A percentile compares a stretch with the other conserved stretches of the same genome.
Conservation (phyloP, 2,113 vertebrate genomes). For the Laticauda colubrina region DNA sequence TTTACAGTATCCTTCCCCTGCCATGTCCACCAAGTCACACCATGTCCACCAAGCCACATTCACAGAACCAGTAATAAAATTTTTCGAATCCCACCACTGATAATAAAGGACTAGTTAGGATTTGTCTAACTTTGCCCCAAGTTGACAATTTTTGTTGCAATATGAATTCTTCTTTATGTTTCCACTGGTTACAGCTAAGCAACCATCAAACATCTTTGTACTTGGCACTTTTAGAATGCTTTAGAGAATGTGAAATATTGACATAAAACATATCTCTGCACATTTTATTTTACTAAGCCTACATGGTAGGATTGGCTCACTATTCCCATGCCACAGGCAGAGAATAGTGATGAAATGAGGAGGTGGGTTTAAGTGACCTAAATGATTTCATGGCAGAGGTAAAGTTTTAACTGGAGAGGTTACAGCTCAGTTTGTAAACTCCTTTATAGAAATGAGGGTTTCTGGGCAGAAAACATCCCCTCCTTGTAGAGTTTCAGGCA, state of each 20-base stretch:
- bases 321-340: not conserved
- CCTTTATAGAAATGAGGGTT: not conserved
- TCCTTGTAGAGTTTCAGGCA: slow-evolving; percentile 7
- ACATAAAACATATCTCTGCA: not conserved
- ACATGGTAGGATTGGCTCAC: not conserved
- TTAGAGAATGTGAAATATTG: not conserved
- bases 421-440: not conserved
- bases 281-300: not conserved
- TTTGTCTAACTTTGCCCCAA: not conserved
- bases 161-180: not conserved
- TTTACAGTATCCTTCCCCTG: too few relatives aligned
- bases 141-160: not conserved
- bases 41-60: too few relatives aligned
- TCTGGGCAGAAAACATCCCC: not conserved
- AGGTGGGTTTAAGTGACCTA: not conserved
- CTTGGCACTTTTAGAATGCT: not conserved
- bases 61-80: too few relatives aligned
- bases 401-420: slow-evolving; percentile 3
- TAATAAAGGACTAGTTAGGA: not conserved
- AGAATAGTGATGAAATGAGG: not conserved
- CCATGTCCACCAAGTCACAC: too few relatives aligned
- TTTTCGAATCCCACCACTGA: too few relatives aligned
- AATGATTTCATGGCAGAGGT: not conserved
- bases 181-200: not conserved
- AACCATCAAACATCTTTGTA: not conserved